Evolutionary conservation across 1,140 invertebrate genomes (phyloP), one percentile per base, ranked within the genome.

Genomic region (Hypsibius dujardini): DNA sequence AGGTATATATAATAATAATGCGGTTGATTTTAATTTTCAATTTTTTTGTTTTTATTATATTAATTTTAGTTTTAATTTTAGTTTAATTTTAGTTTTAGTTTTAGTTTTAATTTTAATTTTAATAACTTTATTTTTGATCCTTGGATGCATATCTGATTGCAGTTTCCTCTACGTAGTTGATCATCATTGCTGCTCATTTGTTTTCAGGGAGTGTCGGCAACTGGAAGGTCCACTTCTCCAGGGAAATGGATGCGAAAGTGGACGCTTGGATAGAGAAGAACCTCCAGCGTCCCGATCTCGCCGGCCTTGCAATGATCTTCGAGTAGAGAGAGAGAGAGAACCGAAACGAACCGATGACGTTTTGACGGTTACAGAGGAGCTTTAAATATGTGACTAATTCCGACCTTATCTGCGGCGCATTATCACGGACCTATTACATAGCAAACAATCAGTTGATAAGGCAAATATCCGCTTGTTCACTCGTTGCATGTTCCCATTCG

Each of bases 201-300:
- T 12, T 7, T 67, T 7, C 62, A 67, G 62, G 62, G 42, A 67
- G 62, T 42, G 62, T 42, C 12, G 62, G 62, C 12, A 67, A 67
- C 62, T 67, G 62, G 62, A 67, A 67, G 45, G 12, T 67, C 7
- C 62, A 67, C 42, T 67, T 67, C 42, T 67, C 62, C 3, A 67
- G 12, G 7, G 62, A 67, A 67, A 67, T 67, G 62, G 42, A 67
- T 42, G 42, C 12, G 7, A 67, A 15, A 3, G 62, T 67, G 42
- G 12, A 12, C 12, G 62, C 12, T 15, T 67, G 62, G 62, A 67
- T 67, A 15, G 62, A 12, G 12, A 67, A 67, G 42, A 67, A 67
- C 45, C 7, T 67, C 12, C 62, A 67, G 42, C 62, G 62, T 15
- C 12, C 12, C 7, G 62, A 67, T 45, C 42, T 67, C 3, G 45